Evolutionary conservation across 2,113 vertebrate species (phyloP), one percentile per base, ranked within the genome.

Genomic region (Loxodonta africana): DNA sequence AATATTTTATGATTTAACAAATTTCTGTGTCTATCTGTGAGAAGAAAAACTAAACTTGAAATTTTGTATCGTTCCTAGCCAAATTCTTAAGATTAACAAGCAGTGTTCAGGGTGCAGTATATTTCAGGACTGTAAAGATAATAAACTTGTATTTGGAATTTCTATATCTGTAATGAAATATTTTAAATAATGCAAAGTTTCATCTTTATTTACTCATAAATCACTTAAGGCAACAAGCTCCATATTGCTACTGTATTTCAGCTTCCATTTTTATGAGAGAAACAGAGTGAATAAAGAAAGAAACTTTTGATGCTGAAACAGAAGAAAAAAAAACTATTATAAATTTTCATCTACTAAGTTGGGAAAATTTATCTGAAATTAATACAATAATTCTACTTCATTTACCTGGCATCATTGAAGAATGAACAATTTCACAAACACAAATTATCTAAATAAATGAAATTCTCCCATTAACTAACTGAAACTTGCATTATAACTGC

Each of bases 371-470:
- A 48, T 60, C 28, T 60, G n/a, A 94, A 96, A 91, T 74, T 86
- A 83, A 69, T 86, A 18, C 1, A 95, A 30, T 91, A 91, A 94
- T 57, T 85, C 65, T 77, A 44, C 88, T 88, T 94, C 37, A 90
- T 92, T 97, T 97, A 67, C 48, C 12, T 92, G 62, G 48, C 33
- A 86, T 30, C 69, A 46, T n/a, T 81, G 67, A 33, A 0, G 1
- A 96, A 80, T 82, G 62, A 90, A 67, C n/a, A 86, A 41, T 69
- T 94, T 95, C 63, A 65, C 62, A 96, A 96, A 88, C 15, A 60
- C n/a, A 23, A 80, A 71, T 97, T 96, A 83, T 80, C 73, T 62
- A 86, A 94, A 92, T 95, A 67, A 92, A 73, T 96, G 81, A 94
- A 94, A 95, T 74, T 95, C 74, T 84, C n/a, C 6, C 33, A 48